These are phyloP conservation scores for Colistium nudipinnis DNA, from an alignment of 2,113 vertebrate genomes.

Conservation along the genomic window DNA sequence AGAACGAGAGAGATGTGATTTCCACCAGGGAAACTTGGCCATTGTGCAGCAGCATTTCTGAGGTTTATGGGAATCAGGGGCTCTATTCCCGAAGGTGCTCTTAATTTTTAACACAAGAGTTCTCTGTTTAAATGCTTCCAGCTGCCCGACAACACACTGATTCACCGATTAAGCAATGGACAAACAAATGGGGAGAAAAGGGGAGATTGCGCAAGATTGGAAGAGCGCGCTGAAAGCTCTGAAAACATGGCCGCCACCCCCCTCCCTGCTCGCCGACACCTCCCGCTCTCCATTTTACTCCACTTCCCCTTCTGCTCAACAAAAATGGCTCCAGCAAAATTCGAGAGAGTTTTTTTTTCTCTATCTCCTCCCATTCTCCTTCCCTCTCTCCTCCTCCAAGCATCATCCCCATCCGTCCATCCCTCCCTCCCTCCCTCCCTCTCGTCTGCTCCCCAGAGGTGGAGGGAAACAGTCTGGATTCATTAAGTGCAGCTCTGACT, in stretches of 20 bases:
- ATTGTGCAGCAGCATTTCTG: slow-evolving; percentile 71
- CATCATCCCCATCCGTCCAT: slow-evolving; percentile 45
- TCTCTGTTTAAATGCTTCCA: slow-evolving; percentile 73
- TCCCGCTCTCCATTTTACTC: slow-evolving; percentile 33
- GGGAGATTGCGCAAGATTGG: slow-evolving; percentile 34
- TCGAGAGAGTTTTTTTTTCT: slow-evolving; percentile 44
- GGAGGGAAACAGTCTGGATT: slow-evolving; percentile 72
- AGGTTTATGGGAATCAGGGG: slow-evolving; percentile 75
- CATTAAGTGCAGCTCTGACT: slow-evolving; percentile 69
- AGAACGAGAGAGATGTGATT: slow-evolving; percentile 46
- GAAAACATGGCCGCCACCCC: background rate
- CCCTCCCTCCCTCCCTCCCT: no score
- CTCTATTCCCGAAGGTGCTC: slow-evolving; percentile 70
- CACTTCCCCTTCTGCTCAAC: slow-evolving; percentile 22
- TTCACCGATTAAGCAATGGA: slow-evolving; percentile 51
- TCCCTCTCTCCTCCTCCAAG: slow-evolving; percentile 35
- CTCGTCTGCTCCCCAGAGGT: slow-evolving; percentile 59
- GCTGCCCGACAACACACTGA: slow-evolving; percentile 57
- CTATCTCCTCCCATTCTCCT: slow-evolving; percentile 54
- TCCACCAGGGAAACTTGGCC: slow-evolving; percentile 73
- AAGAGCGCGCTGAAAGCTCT: background rate
- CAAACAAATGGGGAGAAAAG: slow-evolving; percentile 29
- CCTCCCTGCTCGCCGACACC: background rate
- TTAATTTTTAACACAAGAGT: slow-evolving; percentile 69
- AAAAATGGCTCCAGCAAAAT: slow-evolving; percentile 37